These are phyloP conservation scores for Cecropterus lyciades DNA, from an alignment of 1,140 invertebrate genomes.

Conservation along the genomic window DNA sequence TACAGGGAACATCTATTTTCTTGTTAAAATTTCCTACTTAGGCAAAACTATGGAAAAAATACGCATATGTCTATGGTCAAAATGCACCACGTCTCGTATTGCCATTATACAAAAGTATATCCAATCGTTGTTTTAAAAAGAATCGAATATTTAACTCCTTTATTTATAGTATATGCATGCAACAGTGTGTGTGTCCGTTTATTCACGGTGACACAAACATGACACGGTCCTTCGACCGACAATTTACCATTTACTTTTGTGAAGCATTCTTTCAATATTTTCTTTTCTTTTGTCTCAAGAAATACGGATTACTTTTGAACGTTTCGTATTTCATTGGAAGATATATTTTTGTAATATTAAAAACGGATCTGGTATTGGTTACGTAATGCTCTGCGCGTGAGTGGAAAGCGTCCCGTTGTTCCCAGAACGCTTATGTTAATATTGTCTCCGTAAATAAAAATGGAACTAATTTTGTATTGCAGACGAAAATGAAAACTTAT, in stretches of 20 bases:
- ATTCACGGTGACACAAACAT: constrained; percentile 72
- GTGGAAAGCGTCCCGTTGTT: constrained; percentile 62
- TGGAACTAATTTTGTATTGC: constrained; percentile 1
- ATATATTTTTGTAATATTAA: constrained; percentile 38
- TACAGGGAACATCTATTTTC: too few relatives aligned
- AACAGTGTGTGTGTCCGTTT: constrained; percentile 69
- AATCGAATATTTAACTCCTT: constrained; percentile 30
- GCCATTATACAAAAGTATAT: constrained; percentile 32
- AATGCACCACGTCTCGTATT: constrained; percentile 28
- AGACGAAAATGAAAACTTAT: background rate
- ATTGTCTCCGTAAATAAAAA: constrained; percentile 41
- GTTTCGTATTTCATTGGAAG: background rate
- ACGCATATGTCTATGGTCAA: background rate
- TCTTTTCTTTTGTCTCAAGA: constrained; percentile 2
- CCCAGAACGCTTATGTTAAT: constrained; percentile 64
- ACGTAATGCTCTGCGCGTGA: constrained; percentile 68
- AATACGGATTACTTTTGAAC: constrained; percentile 35
- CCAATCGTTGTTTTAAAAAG: constrained; percentile 27
- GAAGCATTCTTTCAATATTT: constrained; percentile 8
- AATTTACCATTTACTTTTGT: constrained; percentile 19
- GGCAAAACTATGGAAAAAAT: too few relatives aligned
- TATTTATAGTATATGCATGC: constrained; percentile 54
- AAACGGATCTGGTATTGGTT: constrained; percentile 64
- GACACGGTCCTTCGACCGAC: constrained; percentile 61
- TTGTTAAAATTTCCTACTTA: too few relatives aligned